Base-by-base conservation (phyloP, 2,113 vertebrate genomes). In the Neomonachus schauinslandi region DNA sequence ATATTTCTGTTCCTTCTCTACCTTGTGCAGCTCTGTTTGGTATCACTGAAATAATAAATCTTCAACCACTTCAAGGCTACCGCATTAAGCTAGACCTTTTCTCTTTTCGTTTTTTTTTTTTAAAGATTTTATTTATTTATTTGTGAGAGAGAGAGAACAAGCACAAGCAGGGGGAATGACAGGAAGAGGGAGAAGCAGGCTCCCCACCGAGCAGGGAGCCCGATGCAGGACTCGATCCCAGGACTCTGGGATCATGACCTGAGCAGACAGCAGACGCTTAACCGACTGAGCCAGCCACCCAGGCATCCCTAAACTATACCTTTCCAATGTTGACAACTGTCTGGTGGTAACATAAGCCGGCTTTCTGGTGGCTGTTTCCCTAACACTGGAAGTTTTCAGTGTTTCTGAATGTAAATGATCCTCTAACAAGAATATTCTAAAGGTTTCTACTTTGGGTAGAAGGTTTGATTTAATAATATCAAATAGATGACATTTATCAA, bases 401-500 rank as follows among this genome's bases (percentile, higher is more conserved):
- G 33, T 53, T 63, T 7, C 26, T 57, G 33, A 82, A 67, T 86
- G 0, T 26, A 67, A n/a, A 59, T 51, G 28, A 46, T 65, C 7
- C 19, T 82, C 28, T 79, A 57, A 46, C 31, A 22, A 91, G 42
- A 89, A 86, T 21, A 55, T 59, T 59, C 72, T 55, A 72, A 84
- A 80, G 22, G 69, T 89, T 83, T 96, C 79, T 16, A 57, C 39
- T 82, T 74, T 55, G 89, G 18, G 4, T 36, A 4, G 1, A 81
- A 77, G 7, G 11, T 69, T 36, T 76, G 7, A 65, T 31, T 80
- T 92, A 94, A 94, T 72, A 81, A 42, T 71, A 76, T 51, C 53
- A 95, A 94, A 84, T 91, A 92, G 22, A 61, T 65, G 72, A 74
- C 22, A 49, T 55, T 84, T 91, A 55, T 46, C 31, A 91, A 93